phyloP scores from a whole-genome alignment of 2,888 invertebrate genomes.

The Orthosia incerta region DNA sequence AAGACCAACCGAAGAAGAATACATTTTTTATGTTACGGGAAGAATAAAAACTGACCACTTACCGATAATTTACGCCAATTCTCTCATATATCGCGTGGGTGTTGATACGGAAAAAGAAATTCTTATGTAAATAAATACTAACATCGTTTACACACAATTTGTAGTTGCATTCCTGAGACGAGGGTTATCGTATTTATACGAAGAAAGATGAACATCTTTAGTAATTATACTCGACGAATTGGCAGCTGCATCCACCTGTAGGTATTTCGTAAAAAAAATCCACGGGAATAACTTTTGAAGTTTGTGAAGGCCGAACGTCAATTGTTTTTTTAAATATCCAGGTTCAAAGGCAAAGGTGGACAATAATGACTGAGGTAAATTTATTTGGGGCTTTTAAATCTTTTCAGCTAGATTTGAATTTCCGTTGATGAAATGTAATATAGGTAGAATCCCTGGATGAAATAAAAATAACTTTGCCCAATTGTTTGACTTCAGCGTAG shows the following conservation, averaged over 20 bases:
- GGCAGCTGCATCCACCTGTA: conserved; percentile 13
- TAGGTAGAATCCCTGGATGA: not conserved
- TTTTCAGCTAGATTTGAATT: not conserved
- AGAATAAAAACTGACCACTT: conserved; percentile 14
- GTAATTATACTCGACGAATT: conserved; percentile 14
- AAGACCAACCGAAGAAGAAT: too few relatives aligned
- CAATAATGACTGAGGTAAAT: not conserved
- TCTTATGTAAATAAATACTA: conserved; percentile 55
- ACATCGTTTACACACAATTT: conserved; percentile 18
- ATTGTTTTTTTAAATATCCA: not conserved
- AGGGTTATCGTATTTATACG: not conserved
- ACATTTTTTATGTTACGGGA: not conserved
- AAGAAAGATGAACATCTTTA: conserved; percentile 18
- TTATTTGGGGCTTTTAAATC: not conserved
- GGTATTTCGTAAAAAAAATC: not conserved
- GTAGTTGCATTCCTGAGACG: conserved; percentile 21
- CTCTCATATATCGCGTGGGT: conserved; percentile 37
- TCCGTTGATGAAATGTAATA: not conserved
- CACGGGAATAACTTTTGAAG: not conserved
- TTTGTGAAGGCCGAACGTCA: not conserved
- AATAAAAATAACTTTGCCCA: not conserved
- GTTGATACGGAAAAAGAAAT: conserved; percentile 41
- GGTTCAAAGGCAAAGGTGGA: not conserved
- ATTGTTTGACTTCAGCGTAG: not conserved
- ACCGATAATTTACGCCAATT: conserved; percentile 31